Conservation (phyloP, 2,797 vertebrate species). For the Macroramphosus scolopax region DNA sequence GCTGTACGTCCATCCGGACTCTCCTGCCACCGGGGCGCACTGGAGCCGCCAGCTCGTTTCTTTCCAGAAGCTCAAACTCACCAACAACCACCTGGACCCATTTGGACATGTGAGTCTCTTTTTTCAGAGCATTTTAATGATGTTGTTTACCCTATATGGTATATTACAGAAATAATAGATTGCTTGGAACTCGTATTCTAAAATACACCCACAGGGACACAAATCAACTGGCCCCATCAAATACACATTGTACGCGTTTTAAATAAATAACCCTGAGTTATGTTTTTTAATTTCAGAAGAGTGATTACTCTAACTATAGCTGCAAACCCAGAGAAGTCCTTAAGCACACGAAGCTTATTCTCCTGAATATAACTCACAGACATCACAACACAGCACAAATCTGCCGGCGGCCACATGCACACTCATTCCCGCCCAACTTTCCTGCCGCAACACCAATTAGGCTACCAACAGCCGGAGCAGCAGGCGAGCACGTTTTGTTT, state of each 20-base stretch:
- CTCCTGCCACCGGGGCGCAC: conserved; percentile 91
- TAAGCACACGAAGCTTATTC: conserved; percentile 9
- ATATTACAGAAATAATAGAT: too few relatives aligned
- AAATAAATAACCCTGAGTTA: conserved; percentile 26
- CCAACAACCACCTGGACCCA: conserved; percentile 97
- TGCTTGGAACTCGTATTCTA: too few relatives aligned
- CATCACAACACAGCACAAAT: conserved; percentile 47
- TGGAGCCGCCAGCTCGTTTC: conserved; percentile 97
- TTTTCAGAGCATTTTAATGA: too few relatives aligned
- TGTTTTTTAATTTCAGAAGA: conserved; percentile 29
- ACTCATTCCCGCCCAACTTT: too few relatives aligned
- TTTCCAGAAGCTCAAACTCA: conserved; percentile 97
- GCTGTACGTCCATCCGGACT: conserved; percentile 94
- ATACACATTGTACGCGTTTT: conserved; percentile 5
- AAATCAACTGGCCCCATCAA: conserved; percentile 1
- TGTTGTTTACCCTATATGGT: too few relatives aligned
- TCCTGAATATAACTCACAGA: conserved; percentile 26
- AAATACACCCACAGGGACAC: not conserved
- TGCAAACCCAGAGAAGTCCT: not conserved
- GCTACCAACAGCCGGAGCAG: conserved; percentile 4
- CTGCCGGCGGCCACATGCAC: conserved; percentile 19
- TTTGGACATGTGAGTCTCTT: conserved; percentile 90
- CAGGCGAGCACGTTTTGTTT: conserved; percentile 7
- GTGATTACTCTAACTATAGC: conserved; percentile 13
- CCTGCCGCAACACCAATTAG: conserved; percentile 13